A percentile compares a stretch with the other conserved stretches of the same genome.
phyloP scores from a whole-genome alignment of 37 sponge, comb jelly and placozoan genomes.

The Amphimedon queenslandica region DNA sequence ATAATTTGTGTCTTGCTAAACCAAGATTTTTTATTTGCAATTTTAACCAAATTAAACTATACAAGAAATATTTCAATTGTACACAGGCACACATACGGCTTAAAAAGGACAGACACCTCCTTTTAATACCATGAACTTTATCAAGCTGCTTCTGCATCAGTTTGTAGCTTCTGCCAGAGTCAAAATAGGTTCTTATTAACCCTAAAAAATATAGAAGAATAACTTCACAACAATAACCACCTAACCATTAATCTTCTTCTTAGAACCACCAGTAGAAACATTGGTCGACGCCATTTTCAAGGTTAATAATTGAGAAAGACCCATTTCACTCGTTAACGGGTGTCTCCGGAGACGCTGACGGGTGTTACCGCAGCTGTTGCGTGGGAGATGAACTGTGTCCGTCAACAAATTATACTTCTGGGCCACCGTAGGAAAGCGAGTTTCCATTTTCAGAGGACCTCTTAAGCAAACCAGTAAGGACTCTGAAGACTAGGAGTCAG shows the following conservation, averaged over 20 bases:
- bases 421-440: not conserved
- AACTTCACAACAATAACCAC: not conserved
- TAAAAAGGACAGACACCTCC: not conserved
- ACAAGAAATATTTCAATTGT: not conserved
- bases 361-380: too few species aligned
- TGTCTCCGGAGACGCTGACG: too few species aligned
- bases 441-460: too few species aligned
- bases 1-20: not conserved
- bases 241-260: too few species aligned
- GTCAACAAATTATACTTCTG: not conserved
- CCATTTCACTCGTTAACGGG: too few species aligned
- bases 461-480: too few species aligned
- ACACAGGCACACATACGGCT: not conserved
- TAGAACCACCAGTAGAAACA: too few species aligned
- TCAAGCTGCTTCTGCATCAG: not conserved
- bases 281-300: too few species aligned
- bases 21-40: not conserved
- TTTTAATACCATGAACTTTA: constrained; percentile 7
- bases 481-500: too few species aligned
- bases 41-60: constrained; percentile 28
- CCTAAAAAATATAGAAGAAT: not conserved
- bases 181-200: not conserved
- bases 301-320: too few species aligned
- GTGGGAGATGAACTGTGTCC: too few species aligned
- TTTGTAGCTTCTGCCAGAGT: constrained; percentile 9